phyloP scores from a whole-genome alignment of 2,113 vertebrate species.

The Lates calcarifer region DNA sequence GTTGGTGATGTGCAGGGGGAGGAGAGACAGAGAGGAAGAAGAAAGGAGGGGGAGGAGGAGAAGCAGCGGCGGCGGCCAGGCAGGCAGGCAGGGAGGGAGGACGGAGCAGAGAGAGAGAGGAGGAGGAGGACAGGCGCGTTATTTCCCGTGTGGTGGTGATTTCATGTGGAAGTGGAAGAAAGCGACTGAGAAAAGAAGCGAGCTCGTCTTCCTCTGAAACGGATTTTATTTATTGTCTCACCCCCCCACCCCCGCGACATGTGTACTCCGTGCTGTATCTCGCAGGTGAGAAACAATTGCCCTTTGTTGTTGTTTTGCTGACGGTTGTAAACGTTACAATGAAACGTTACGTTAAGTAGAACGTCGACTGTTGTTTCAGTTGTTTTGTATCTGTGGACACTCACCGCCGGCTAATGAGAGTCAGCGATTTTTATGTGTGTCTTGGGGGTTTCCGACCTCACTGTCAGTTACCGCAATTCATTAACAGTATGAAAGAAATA shows the following conservation, averaged over 20 bases:
- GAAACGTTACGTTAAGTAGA: background rate
- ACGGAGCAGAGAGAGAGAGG: constrained; percentile 18
- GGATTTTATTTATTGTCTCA: constrained; percentile 24
- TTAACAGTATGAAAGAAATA: too few relatives aligned
- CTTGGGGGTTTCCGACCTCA: background rate
- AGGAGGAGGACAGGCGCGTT: constrained; percentile 35
- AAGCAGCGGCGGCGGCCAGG: background rate
- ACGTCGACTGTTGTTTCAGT: background rate
- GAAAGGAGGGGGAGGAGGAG: background rate
- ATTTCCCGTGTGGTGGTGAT: constrained; percentile 31
- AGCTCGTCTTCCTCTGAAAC: constrained; percentile 11
- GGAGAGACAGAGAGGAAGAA: constrained; percentile 36
- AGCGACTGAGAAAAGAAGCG: constrained; percentile 23
- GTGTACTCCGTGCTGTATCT: constrained; percentile 81
- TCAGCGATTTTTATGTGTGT: background rate
- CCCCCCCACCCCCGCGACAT: constrained; percentile 61
- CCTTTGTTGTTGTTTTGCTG: background rate
- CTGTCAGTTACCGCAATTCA: background rate
- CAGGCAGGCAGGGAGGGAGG: background rate
- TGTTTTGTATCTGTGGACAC: background rate
- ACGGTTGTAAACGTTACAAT: background rate
- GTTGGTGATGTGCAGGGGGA: constrained; percentile 32
- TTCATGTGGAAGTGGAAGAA: constrained; percentile 45
- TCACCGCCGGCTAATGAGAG: background rate
- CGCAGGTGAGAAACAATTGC: constrained; percentile 80